phyloP scores from a whole-genome alignment of 1,140 invertebrate species.

The Diachasma alloeum region DNA sequence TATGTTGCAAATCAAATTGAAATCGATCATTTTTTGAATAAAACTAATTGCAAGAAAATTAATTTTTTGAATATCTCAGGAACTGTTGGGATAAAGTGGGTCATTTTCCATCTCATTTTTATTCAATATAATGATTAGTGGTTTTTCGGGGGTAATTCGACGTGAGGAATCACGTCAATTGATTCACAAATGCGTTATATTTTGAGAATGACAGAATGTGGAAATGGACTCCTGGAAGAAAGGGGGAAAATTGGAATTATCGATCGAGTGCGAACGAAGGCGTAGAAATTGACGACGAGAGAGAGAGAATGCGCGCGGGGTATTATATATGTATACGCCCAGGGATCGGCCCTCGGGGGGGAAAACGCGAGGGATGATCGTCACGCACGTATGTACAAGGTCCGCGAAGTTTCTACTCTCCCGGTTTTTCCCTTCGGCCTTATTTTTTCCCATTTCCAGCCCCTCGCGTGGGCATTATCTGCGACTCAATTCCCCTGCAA shows the following conservation, averaged over 20 bases:
- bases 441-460: slow-evolving; percentile 3
- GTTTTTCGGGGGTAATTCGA: too few relatives aligned
- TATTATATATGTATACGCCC: slow-evolving; percentile 13
- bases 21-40: too few relatives aligned
- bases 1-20: too few relatives aligned
- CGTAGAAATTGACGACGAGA: slow-evolving; percentile 26
- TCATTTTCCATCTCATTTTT: too few relatives aligned
- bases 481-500: slow-evolving; percentile 12
- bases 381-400: slow-evolving; percentile 37
- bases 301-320: not conserved
- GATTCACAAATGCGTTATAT: too few relatives aligned
- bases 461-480: slow-evolving; percentile 2
- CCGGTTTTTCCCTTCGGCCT: slow-evolving; percentile 20
- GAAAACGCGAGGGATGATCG: slow-evolving; percentile 29
- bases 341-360: slow-evolving; percentile 13
- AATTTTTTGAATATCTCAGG: too few relatives aligned
- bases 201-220: not conserved
- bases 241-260: slow-evolving; percentile 18
- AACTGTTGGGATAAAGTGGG: too few relatives aligned
- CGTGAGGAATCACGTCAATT: too few relatives aligned
- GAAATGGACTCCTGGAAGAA: not conserved
- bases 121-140: too few relatives aligned
- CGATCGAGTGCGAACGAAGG: slow-evolving; percentile 15
- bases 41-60: too few relatives aligned
- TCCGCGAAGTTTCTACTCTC: slow-evolving; percentile 14